Evolutionary conservation across 2,113 vertebrate genomes (phyloP).

Genomic region (Pipa parva): DNA sequence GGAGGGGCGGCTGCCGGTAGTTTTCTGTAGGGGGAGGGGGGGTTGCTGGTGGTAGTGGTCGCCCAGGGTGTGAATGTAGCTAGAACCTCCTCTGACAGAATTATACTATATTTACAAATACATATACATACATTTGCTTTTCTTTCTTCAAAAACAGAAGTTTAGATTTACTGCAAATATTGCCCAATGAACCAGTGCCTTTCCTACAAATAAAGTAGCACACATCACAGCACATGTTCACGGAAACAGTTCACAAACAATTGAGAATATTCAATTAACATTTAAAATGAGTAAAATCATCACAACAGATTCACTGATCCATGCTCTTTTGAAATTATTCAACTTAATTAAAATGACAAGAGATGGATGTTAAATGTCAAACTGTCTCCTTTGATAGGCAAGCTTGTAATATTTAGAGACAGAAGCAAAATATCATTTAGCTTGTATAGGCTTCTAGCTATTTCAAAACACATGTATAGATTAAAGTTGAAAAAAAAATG

Average conservation of each 20-base stretch:
- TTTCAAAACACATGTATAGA: conserved; percentile 1
- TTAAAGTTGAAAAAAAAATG: too few relatives aligned
- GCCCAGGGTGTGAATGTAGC: too few relatives aligned
- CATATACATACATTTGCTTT: too few relatives aligned
- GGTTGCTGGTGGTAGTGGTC: too few relatives aligned
- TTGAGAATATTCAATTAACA: conserved; percentile 30
- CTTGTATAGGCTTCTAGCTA: background rate
- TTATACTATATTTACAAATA: too few relatives aligned
- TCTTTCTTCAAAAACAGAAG: too few relatives aligned
- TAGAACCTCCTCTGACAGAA: too few relatives aligned
- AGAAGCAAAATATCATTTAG: conserved; percentile 27
- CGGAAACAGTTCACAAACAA: conserved; percentile 16
- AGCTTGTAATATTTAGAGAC: conserved; percentile 24
- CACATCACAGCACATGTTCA: conserved; percentile 23
- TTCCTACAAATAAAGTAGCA: background rate
- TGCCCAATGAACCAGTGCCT: too few relatives aligned
- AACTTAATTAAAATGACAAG: conserved; percentile 33
- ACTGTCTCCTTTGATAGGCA: conserved; percentile 16
- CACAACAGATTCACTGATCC: conserved; percentile 21
- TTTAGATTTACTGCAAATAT: too few relatives aligned
- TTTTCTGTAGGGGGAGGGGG: too few relatives aligned
- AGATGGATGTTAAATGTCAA: conserved; percentile 31
- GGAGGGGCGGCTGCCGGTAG: too few relatives aligned
- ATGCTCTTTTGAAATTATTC: conserved; percentile 10
- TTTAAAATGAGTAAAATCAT: conserved; percentile 25